Evolutionary conservation across 2,113 vertebrate species (phyloP), one percentile per base, ranked within the genome.

Genomic region (Apaloderma vittatum): DNA sequence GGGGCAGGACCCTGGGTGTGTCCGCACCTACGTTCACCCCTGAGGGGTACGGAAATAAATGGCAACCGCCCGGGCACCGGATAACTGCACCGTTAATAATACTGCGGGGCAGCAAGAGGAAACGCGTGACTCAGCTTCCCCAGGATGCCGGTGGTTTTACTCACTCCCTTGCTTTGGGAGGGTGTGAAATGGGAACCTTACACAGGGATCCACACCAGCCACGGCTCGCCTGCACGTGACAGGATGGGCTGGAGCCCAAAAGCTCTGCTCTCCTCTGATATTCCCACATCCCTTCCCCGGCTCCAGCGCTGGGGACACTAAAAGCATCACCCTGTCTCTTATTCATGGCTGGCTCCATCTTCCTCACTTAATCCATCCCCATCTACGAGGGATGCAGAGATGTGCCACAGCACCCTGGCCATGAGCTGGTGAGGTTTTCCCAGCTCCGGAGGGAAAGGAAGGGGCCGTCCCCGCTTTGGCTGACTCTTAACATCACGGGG

Each of bases 81-180:
- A 36, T n/a, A 26, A n/a, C 8, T 1, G 32, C 46, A 17, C 15
- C 1, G 11, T 26, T 30, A 73, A 13, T 55, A 71, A 36, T 3
- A 30, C 18, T 3, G 0, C 0, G 1, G 52, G 54, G 36, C 85
- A 46, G 26, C 15, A 5, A 34, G 36, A 85, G 78, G 95, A 79
- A 90, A 30, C 1, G 15, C 5, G 11, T 96, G 96, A 95, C 40
- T 97, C 94, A 94, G 88, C 93, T 76, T 87, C 80, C 76, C 58
- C 77, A 62, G 94, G 92, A 92, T 79, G 93, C 34, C 2, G 4
- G 57, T 0, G 79, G 46, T 15, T 95, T 89, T 51, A 85, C 81
- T 91, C 95, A 74, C 61, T 93, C 95, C 96, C 61, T 94, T 59
- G 1, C 61, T 93, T 37, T 2, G 24, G 40, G 21, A 80, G 36